Conservation (phyloP, 2,888 invertebrate species). For the Drosophila birchii region DNA sequence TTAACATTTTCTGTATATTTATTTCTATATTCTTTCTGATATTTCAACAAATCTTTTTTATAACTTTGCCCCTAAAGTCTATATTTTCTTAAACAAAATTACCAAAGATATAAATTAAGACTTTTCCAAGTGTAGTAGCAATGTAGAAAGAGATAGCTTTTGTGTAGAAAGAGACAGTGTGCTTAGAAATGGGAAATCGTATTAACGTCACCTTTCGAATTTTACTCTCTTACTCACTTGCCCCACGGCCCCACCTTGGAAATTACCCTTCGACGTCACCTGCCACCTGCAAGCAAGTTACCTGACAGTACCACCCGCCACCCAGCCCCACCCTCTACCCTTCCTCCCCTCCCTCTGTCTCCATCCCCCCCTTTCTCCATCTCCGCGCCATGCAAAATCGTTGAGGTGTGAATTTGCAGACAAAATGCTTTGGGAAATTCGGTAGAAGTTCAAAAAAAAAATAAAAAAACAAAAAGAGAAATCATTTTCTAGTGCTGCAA, state of each 20-base stretch:
- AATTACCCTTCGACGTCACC: conserved; percentile 18
- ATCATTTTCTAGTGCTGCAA: background rate
- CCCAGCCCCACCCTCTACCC: background rate
- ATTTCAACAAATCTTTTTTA: background rate
- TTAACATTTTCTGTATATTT: background rate
- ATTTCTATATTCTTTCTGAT: background rate
- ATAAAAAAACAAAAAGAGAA: conserved; percentile 1
- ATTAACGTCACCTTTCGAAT: conserved; percentile 76
- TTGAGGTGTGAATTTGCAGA: conserved; percentile 57
- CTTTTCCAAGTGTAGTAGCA: conserved; percentile 9
- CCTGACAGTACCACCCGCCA: background rate
- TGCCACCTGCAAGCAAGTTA: conserved; percentile 23
- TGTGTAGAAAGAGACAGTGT: background rate
- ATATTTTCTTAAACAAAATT: background rate
- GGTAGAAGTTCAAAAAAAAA: conserved; percentile 13
- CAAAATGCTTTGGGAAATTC: conserved; percentile 30
- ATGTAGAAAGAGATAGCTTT: background rate
- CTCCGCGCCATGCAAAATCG: conserved; percentile 33
- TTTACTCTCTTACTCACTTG: conserved; percentile 60
- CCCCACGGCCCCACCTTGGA: conserved; percentile 7
- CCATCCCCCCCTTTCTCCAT: background rate
- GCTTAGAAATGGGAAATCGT: conserved; percentile 53
- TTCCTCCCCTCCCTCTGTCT: background rate
- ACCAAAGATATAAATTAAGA: background rate
- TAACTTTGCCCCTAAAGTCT: background rate